Conservation (phyloP, 2,113 vertebrate species). For the Etia nguti region DNA sequence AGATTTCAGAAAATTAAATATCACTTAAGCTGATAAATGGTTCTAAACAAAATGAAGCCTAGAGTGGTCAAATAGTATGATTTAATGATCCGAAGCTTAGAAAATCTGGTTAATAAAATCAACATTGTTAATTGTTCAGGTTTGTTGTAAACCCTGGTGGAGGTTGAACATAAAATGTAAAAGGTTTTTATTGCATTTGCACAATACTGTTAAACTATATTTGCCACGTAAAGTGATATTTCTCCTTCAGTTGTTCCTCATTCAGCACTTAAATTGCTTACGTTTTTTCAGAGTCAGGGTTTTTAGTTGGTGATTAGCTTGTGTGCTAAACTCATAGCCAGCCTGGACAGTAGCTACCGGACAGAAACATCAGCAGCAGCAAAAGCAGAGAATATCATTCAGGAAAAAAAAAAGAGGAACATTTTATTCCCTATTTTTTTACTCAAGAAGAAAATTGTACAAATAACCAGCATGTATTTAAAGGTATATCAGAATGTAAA, state of each 20-base stretch:
- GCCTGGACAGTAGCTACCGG: background rate
- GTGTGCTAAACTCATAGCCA: background rate
- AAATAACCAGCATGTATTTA: conserved; percentile 14
- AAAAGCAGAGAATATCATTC: conserved; percentile 14
- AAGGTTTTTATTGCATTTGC: background rate
- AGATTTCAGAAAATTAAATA: background rate
- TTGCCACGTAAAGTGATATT: background rate
- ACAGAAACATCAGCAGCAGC: conserved; percentile 1
- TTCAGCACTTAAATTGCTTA: background rate
- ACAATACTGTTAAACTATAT: background rate
- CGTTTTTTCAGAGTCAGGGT: background rate
- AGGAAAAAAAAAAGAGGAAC: background rate
- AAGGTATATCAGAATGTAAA: background rate
- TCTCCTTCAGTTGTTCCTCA: background rate
- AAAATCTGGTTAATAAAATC: background rate
- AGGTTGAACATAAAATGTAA: background rate
- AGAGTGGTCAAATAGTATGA: background rate
- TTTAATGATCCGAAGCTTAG: background rate
- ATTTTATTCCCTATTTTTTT: conserved; percentile 60
- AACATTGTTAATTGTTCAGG: background rate
- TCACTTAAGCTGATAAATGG: background rate
- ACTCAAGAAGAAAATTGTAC: conserved; percentile 1
- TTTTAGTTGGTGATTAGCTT: background rate
- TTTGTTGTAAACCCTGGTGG: background rate
- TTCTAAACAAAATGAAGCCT: background rate